phyloP scores from a whole-genome alignment of 2,888 invertebrate species.

The Eucriotettix oculatus region DNA sequence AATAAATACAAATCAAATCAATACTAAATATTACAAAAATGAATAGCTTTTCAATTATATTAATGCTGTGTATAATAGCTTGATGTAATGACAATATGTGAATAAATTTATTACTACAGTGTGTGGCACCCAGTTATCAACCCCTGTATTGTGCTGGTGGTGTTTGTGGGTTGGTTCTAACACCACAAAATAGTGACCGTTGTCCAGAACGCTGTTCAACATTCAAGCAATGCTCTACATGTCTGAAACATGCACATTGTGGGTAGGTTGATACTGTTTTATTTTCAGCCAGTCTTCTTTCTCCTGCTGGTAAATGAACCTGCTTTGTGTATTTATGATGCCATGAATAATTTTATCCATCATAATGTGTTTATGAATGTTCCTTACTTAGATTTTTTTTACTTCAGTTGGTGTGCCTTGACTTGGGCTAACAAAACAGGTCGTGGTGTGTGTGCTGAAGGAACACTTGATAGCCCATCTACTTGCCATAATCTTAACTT shows the following conservation, averaged over 20 bases:
- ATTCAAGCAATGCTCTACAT: slow-evolving; percentile 71
- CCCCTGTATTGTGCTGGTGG: slow-evolving; percentile 80
- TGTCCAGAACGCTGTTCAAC: slow-evolving; percentile 77
- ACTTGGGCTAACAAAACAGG: slow-evolving; percentile 33
- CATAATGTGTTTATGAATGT: no score
- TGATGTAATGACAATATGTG: no score
- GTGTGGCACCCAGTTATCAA: slow-evolving; percentile 74
- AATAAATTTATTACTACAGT: slow-evolving; percentile 26
- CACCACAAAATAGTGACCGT: slow-evolving; percentile 42
- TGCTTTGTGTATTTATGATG: not conserved
- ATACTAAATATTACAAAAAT: no score
- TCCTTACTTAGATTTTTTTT: not conserved
- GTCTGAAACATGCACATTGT: slow-evolving; percentile 75
- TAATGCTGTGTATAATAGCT: no score
- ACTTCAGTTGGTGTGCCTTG: slow-evolving; percentile 58
- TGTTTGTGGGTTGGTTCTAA: slow-evolving; percentile 69
- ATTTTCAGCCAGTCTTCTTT: no score
- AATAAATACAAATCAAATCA: no score
- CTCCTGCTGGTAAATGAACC: not conserved
- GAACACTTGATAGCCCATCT: slow-evolving; percentile 45
- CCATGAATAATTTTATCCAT: not conserved
- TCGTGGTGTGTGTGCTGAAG: slow-evolving; percentile 70
- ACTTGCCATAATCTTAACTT: slow-evolving; percentile 31
- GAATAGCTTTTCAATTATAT: no score
- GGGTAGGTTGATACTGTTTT: slow-evolving; percentile 29